These are phyloP conservation scores for Diplogasteroides magnus DNA, from an alignment of 1,140 invertebrate genomes.

Conservation along the genomic window DNA sequence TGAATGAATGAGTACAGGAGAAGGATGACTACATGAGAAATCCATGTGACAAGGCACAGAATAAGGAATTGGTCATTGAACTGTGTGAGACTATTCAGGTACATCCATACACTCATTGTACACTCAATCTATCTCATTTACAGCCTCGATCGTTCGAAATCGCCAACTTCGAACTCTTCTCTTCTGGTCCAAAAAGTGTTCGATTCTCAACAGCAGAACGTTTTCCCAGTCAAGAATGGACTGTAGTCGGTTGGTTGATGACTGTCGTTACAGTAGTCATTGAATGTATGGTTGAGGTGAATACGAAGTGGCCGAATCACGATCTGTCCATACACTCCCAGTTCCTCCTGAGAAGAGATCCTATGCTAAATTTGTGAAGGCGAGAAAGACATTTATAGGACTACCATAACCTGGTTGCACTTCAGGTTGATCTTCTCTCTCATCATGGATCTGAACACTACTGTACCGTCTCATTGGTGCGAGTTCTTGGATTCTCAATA, in stretches of 20 bases:
- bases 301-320: background rate
- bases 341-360: constrained; percentile 63
- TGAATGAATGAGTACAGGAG: constrained; percentile 11
- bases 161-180: constrained; percentile 96
- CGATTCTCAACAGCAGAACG: constrained; percentile 74
- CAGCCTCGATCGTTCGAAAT: constrained; percentile 70
- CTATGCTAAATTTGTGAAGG: constrained; percentile 84
- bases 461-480: constrained; percentile 86
- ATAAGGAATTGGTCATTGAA: constrained; percentile 91
- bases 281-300: background rate
- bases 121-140: constrained; percentile 7
- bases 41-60: constrained; percentile 73
- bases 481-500: constrained; percentile 74
- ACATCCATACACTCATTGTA: background rate
- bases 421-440: constrained; percentile 73
- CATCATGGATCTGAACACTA: constrained; percentile 94
- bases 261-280: background rate
- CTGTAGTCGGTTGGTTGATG: constrained; percentile 67
- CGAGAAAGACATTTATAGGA: constrained; percentile 33
- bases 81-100: constrained; percentile 93
- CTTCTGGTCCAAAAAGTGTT: constrained; percentile 87
- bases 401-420: constrained; percentile 15
- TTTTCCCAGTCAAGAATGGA: constrained; percentile 86
- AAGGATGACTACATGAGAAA: constrained; percentile 94
- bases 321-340: background rate